Conservation (phyloP, 2,797 vertebrate genomes). For the Karalla daura region DNA sequence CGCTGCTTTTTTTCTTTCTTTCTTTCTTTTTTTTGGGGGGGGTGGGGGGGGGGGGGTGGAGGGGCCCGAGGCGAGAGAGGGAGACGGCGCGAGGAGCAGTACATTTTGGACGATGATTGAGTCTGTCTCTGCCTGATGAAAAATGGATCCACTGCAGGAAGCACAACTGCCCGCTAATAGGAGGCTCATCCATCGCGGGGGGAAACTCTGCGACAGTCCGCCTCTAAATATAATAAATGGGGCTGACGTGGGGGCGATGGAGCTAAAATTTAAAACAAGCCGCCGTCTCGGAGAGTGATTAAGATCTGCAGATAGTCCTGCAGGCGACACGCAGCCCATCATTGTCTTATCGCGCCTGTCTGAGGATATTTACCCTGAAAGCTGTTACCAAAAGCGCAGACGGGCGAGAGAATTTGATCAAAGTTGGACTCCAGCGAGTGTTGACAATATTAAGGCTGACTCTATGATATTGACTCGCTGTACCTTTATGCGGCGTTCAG, state of each 20-base stretch:
- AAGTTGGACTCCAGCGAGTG: conserved; percentile 31
- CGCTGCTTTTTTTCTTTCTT: conserved; percentile 28
- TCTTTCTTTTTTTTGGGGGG: too few species aligned
- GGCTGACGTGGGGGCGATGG: conserved; percentile 29
- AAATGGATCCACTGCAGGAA: conserved; percentile 37
- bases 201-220: conserved; percentile 33
- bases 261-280: conserved; percentile 54
- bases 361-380: conserved; percentile 47
- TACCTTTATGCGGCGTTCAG: conserved; percentile 8
- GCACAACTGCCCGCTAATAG: conserved; percentile 13
- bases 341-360: conserved; percentile 40
- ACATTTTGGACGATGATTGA: conserved; percentile 52
- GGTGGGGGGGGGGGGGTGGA: too few species aligned
- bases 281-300: conserved; percentile 53
- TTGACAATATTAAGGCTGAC: background rate
- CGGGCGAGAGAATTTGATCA: conserved; percentile 19
- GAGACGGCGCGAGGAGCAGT: conserved; percentile 16
- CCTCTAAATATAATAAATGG: conserved; percentile 48
- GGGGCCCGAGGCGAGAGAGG: background rate
- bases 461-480: conserved; percentile 5
- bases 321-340: conserved; percentile 35
- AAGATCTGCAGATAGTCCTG: conserved; percentile 53
- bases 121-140: conserved; percentile 45
- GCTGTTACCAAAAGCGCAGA: background rate
- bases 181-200: conserved; percentile 32